Percentiles rank a stretch among this genome's conserved stretches.
phyloP scores from a whole-genome alignment of 2,113 vertebrate genomes.

The Ctenomys sociabilis region DNA sequence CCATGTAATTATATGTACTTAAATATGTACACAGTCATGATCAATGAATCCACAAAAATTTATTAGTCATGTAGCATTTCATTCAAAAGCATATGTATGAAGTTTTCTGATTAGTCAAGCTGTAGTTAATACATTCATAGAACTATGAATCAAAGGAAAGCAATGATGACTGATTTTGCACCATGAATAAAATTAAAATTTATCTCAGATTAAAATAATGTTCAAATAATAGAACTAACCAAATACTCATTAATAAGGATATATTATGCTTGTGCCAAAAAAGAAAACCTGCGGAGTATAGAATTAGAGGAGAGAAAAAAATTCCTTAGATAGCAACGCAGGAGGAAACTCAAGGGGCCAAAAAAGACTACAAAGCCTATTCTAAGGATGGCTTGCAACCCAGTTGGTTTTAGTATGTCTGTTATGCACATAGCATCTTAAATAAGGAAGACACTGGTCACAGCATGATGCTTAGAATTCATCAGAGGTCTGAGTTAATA shows the following conservation, averaged over 20 bases:
- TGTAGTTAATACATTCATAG: not conserved
- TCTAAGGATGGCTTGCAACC: not conserved
- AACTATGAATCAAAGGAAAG: not conserved
- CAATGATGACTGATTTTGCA: not conserved
- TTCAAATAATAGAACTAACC: not conserved
- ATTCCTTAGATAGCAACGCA: not conserved
- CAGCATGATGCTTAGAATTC: not conserved
- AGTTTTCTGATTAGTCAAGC: not conserved
- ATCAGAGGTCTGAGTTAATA: not conserved
- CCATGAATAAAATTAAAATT: slow-evolving; percentile 21
- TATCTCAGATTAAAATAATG: not conserved
- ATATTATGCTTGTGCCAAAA: not conserved
- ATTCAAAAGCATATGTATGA: not conserved
- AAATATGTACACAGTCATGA: not conserved
- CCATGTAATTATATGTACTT: not conserved
- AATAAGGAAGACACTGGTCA: not conserved
- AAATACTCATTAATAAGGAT: not conserved
- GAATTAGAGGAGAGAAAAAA: not conserved
- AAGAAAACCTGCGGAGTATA: not conserved
- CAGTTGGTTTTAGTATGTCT: not conserved
- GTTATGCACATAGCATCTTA: not conserved
- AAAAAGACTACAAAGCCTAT: not conserved
- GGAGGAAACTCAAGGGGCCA: not conserved
- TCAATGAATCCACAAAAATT: not conserved
- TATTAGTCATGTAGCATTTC: not conserved